Conservation (phyloP, 2,113 vertebrate genomes). For the Tachysurus fulvidraco region DNA sequence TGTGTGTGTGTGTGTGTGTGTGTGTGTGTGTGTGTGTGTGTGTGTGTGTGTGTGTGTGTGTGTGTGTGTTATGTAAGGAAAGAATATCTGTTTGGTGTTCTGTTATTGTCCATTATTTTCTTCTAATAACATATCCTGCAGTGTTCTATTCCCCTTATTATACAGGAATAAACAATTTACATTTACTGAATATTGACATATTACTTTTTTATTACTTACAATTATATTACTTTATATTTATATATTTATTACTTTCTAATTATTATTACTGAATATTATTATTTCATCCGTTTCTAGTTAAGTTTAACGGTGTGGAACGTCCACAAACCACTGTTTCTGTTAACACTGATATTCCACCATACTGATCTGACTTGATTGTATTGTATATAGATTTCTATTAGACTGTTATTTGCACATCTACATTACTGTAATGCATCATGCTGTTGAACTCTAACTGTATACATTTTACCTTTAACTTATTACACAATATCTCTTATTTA, state of each 20-base stretch:
- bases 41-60: constrained; percentile 10
- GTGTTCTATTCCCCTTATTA: neutral
- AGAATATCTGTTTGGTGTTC: neutral
- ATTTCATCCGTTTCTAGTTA: neutral
- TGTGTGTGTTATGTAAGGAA: neutral
- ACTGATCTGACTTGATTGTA: neutral
- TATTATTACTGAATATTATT: neutral
- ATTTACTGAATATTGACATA: neutral
- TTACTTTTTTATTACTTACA: too few species aligned
- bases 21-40: constrained; percentile 2
- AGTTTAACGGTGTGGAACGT: neutral
- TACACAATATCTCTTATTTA: too few species aligned
- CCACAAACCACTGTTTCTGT: neutral
- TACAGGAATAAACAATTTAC: neutral
- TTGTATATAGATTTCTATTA: too few species aligned
- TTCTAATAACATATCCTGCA: neutral
- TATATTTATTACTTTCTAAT: too few species aligned
- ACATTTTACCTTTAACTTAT: too few species aligned
- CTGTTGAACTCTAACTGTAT: too few species aligned
- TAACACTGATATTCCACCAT: neutral
- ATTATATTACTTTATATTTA: too few species aligned
- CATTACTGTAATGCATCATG: too few species aligned
- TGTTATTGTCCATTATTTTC: neutral
- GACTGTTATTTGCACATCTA: too few species aligned
- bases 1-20: constrained; percentile 6